Conservation (phyloP, 1,140 invertebrate species). For the Caerostris darwini region DNA sequence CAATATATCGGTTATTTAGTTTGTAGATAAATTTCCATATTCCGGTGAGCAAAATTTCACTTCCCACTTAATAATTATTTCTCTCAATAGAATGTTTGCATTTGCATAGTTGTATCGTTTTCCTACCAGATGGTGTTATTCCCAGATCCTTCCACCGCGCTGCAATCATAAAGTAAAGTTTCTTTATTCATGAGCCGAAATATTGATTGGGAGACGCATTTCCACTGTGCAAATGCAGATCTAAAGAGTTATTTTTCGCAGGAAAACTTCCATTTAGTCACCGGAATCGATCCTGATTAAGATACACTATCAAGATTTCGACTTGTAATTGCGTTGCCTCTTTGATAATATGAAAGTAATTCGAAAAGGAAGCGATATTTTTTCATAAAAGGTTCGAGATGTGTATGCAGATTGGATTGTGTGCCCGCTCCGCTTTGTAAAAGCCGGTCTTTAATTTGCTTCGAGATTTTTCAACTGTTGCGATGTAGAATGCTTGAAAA, state of each 20-base stretch:
- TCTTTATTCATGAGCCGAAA: not conserved
- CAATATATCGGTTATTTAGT: too few relatives aligned
- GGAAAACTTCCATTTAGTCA: conserved; percentile 16
- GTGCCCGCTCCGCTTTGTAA: too few relatives aligned
- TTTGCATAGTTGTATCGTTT: not conserved
- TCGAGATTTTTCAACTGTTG: not conserved
- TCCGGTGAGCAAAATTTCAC: not conserved
- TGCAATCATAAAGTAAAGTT: not conserved
- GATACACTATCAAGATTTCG: not conserved
- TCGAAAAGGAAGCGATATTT: not conserved
- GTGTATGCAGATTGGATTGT: not conserved
- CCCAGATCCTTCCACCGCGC: not conserved
- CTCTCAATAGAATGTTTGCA: not conserved
- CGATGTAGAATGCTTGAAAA: too few relatives aligned
- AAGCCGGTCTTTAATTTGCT: not conserved
- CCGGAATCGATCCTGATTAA: not conserved
- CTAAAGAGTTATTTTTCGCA: not conserved
- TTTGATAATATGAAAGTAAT: not conserved
- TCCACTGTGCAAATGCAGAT: not conserved
- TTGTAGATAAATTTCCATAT: not conserved
- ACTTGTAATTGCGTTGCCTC: not conserved
- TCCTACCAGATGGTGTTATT: not conserved
- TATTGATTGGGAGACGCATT: not conserved
- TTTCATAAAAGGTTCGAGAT: not conserved
- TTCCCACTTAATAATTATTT: not conserved